phyloP scores from a whole-genome alignment of 2,113 vertebrate genomes.

The Felis chaus region DNA sequence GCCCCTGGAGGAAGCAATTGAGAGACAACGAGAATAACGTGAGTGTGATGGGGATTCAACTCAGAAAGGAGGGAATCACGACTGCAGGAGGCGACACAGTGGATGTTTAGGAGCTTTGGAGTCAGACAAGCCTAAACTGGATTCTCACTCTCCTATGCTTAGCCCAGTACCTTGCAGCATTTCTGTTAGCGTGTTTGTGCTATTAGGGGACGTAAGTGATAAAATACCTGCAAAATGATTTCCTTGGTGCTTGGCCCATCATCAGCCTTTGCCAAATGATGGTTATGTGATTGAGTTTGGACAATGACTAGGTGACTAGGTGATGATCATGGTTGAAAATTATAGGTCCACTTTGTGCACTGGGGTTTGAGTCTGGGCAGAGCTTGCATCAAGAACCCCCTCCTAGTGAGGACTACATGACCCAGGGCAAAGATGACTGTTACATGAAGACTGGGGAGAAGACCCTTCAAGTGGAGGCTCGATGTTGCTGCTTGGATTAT shows the following conservation, averaged over 20 bases:
- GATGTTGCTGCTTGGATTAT: neutral
- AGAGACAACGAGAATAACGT: neutral
- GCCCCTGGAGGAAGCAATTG: neutral
- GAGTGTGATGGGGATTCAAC: rapidly evolving
- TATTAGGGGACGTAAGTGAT: neutral
- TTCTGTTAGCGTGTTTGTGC: neutral
- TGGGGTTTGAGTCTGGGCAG: neutral
- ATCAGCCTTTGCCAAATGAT: neutral
- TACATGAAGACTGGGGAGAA: neutral
- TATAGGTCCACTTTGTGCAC: too few species aligned
- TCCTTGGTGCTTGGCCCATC: neutral
- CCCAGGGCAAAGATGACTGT: rapidly evolving
- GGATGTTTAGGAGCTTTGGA: neutral
- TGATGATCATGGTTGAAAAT: neutral
- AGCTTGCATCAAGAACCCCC: neutral
- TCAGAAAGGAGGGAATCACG: neutral
- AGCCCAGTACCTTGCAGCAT: neutral
- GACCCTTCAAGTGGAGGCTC: rapidly evolving
- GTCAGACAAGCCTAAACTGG: neutral
- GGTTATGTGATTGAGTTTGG: neutral
- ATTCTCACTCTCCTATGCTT: neutral
- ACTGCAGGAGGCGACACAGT: too few species aligned
- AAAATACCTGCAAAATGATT: neutral
- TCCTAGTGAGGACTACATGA: neutral
- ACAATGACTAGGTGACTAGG: neutral